Evolutionary conservation across 2,797 vertebrate genomes (phyloP), one percentile per base, ranked within the genome.

Genomic region (Brotogeris chrysoptera): DNA sequence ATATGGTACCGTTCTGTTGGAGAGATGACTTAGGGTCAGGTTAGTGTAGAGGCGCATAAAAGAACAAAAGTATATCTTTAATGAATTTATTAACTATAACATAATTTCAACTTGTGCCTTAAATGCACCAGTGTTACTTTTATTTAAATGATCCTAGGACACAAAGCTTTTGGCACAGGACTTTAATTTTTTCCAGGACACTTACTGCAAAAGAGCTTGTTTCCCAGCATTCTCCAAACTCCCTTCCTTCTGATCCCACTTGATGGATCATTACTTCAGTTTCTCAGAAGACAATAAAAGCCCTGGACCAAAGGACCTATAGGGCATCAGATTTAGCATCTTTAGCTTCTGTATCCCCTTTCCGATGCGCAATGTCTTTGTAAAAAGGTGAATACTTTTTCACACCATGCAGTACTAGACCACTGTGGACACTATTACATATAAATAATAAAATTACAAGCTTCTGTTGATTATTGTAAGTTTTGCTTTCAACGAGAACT

Each of bases 131-230:
- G 7, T 39, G 14, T 44, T 55, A 32, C 8, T 30, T 80, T 87
- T 57, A 65, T 24, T 69, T 90, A 27, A 81, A 39, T 4, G 21
- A 55, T 6, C 9, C 13, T 27, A 64, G 9, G 10, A 64, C 19
- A 13, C 38, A 92, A 41, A 1, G 5, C 2, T 6, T 44, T 65
- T 72, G 36, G 24, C 0, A 0, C 41, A 65, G 18, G 38, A 50
- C 28, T 46, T 13, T 19, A 34, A 68, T 76, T 88, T 88, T 9
- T 82, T 28, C 21, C 25, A 61, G 10, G 25, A 57, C 24, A 44
- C 11, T 28, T 79, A 39, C 1, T 39, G 7, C 10, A 24, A n/a
- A 68, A 39, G 13, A 61, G 21, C 14, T 43, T 17, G 7, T 14
- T 21, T 80, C 32, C 9, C 21, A 68, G 20, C 13, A 27, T 38